phyloP scores from a whole-genome alignment of 2,888 invertebrate genomes.

The Lottia gigantea region DNA sequence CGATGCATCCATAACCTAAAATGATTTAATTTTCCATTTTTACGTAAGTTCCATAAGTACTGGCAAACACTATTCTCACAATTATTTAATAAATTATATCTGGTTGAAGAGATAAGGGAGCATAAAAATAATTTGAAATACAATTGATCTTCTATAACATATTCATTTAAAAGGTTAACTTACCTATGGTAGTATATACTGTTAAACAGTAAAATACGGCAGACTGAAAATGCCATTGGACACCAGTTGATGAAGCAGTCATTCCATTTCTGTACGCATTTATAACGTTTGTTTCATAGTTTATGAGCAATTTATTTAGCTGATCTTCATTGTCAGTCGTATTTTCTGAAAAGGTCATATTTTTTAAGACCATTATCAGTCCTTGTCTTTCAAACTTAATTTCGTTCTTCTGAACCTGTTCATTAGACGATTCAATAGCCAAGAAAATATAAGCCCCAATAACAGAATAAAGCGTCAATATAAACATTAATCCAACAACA shows the following conservation, averaged over 20 bases:
- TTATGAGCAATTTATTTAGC: constrained; percentile 76
- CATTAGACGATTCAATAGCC: constrained; percentile 85
- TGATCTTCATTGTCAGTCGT: constrained; percentile 50
- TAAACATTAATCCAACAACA: constrained; percentile 78
- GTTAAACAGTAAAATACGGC: constrained; percentile 69
- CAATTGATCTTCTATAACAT: too few relatives aligned
- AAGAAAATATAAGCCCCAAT: constrained; percentile 85
- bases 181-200: constrained; percentile 71
- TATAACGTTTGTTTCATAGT: constrained; percentile 88
- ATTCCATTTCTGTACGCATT: constrained; percentile 86
- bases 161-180: constrained; percentile 61
- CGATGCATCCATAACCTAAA: constrained; percentile 95
- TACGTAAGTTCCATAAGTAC: too few relatives aligned
- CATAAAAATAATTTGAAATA: too few relatives aligned
- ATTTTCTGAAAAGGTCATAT: constrained; percentile 47
- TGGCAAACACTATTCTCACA: too few relatives aligned
- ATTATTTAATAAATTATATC: too few relatives aligned
- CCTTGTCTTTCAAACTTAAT: constrained; percentile 82
- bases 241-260: constrained; percentile 82
- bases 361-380: constrained; percentile 86
- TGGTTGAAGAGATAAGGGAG: too few relatives aligned
- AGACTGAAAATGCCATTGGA: constrained; percentile 65
- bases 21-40: neutral
- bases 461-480: constrained; percentile 82
- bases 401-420: constrained; percentile 87